Evolutionary conservation across 2,888 invertebrate genomes (phyloP), one percentile per base, ranked within the genome.

Genomic region (Pilophorus perplexus): DNA sequence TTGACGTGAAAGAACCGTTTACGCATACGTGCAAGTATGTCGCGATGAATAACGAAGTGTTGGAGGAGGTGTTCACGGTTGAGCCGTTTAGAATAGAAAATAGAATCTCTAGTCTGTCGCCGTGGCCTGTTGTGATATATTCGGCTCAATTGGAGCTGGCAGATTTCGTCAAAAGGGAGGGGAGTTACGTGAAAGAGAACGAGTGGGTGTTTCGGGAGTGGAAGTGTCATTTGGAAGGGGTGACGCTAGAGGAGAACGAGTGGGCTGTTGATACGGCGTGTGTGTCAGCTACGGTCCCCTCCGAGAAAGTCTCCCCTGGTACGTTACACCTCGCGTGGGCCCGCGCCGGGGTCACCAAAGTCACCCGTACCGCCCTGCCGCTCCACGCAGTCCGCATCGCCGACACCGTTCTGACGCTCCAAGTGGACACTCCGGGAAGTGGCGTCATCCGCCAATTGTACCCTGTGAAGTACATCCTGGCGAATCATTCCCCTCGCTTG

Each of bases 41-140:
- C 69, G 82, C 86, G 4, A 80, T 82, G 75, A 80, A 84, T 70
- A 86, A 87, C 73, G 84, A 84, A 74, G 80, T 84, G 23, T 79
- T 86, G 68, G 78, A 81, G 2, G 86, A 84, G 74, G 84, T 85
- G 72, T 87, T 85, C 76, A 80, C 84, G 27, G 82, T 83, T 72
- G 87, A 88, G 75, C 81, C 85, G 2, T 84, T 87, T 73, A 81
- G 85, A 72, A 80, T 86, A 16, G 85, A 86, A 84, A 85, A 86
- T 50, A 82, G 84, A 72, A 81, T 88, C 52, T 83, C 81, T 72
- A 86, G 85, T 71, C 76, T 83, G 55, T 87, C 88, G 67, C 87
- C 87, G 1, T 87, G 86, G 85, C 84, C 86, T 59, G 80, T 88
- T 68, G 73, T 81, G 28, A 85, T 88, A 73, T 79, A 85, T 72